Evolutionary conservation across 2,797 vertebrate genomes (phyloP).

Genomic region (Muscicapa striata): DNA sequence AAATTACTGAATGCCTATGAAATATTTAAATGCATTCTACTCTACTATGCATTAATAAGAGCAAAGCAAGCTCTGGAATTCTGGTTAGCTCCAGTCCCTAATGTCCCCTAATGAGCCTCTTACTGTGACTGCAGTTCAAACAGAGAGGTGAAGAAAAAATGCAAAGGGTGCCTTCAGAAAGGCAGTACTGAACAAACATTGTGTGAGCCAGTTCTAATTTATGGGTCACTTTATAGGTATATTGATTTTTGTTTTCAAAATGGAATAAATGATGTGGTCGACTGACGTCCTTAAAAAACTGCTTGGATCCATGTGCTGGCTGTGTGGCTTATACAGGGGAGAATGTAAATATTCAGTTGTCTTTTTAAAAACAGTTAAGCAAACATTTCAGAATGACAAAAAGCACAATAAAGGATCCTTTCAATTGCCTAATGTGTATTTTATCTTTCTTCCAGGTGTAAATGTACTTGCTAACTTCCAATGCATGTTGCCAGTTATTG

Average conservation of each 20-base stretch:
- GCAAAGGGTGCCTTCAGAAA: slow-evolving; percentile 86
- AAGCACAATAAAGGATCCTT: slow-evolving; percentile 40
- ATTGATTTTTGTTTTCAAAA: slow-evolving; percentile 95
- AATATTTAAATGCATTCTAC: slow-evolving; percentile 97
- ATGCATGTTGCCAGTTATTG: slow-evolving; percentile 40
- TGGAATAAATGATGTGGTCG: slow-evolving; percentile 88
- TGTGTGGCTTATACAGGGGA: slow-evolving; percentile 50
- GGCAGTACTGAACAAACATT: slow-evolving; percentile 88
- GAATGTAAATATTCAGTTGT: slow-evolving; percentile 66
- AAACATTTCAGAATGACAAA: slow-evolving; percentile 65
- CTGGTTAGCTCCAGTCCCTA: slow-evolving; percentile 88
- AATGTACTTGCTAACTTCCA: slow-evolving; percentile 50
- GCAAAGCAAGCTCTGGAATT: slow-evolving; percentile 87
- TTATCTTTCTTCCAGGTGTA: slow-evolving; percentile 49
- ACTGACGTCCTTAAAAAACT: slow-evolving; percentile 82
- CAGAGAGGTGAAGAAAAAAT: slow-evolving; percentile 89
- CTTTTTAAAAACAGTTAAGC: slow-evolving; percentile 74
- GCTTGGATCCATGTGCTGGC: slow-evolving; percentile 66
- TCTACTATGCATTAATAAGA: slow-evolving; percentile 97
- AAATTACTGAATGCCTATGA: slow-evolving; percentile 96
- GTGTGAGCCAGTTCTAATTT: slow-evolving; percentile 87
- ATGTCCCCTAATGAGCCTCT: slow-evolving; percentile 91
- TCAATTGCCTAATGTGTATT: slow-evolving; percentile 31
- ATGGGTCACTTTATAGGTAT: slow-evolving; percentile 90
- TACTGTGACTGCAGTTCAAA: slow-evolving; percentile 91